These are phyloP conservation scores for Cybosia mesomella DNA, from an alignment of 2,888 invertebrate species.

Conservation along the genomic window DNA sequence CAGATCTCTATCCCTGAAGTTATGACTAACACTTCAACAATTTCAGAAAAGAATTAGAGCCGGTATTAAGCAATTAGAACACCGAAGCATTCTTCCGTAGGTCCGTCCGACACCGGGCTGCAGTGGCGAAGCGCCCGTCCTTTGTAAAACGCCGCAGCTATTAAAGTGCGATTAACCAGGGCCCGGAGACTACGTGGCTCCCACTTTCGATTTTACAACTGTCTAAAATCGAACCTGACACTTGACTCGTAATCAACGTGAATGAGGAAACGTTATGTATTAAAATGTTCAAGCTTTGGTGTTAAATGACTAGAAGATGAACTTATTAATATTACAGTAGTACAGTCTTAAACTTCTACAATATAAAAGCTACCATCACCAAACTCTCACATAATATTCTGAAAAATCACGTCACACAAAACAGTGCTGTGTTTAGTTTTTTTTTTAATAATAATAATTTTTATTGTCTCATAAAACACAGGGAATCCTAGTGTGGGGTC, in stretches of 20 bases:
- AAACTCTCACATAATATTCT: too few species aligned
- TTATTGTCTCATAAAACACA: too few species aligned
- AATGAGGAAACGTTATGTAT: conserved; percentile 49
- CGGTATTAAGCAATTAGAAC: conserved; percentile 51
- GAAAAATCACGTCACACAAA: too few species aligned
- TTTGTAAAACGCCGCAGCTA: conserved; percentile 80
- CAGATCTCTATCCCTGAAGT: background rate
- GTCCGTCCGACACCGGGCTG: conserved; percentile 29
- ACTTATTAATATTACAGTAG: background rate
- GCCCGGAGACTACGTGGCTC: conserved; percentile 74
- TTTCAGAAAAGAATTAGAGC: conserved; percentile 31
- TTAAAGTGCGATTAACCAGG: conserved; percentile 80
- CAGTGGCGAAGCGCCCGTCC: conserved; percentile 61
- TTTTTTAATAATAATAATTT: too few species aligned
- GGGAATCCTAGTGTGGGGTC: too few species aligned
- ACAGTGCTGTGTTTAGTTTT: too few species aligned
- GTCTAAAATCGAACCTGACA: conserved; percentile 64
- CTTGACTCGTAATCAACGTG: conserved; percentile 52
- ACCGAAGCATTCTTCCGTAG: conserved; percentile 38
- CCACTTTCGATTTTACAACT: conserved; percentile 84
- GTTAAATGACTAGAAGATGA: conserved; percentile 18
- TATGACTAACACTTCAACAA: conserved; percentile 34
- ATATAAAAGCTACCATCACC: too few species aligned
- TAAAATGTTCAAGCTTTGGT: conserved; percentile 38
- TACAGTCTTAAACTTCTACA: too few species aligned